Base-by-base conservation (phyloP, 2,888 invertebrate species). In the Synanthedon vespiformis region DNA sequence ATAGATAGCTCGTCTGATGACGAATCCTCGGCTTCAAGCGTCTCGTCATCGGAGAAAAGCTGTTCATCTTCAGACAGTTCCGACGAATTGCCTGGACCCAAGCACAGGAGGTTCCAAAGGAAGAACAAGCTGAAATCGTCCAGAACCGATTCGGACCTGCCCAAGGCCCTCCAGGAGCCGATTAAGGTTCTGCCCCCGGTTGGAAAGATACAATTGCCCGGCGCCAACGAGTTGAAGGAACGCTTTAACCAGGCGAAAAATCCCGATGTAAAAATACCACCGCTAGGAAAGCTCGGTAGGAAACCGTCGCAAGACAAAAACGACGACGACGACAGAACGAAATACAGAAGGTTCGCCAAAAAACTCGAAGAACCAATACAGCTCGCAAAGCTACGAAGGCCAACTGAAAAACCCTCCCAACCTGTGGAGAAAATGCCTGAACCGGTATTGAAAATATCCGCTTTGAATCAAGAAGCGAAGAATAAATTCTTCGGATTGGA, bases 1-100 rank as follows among this genome's bases (percentile, higher is more conserved):
- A 88, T 88, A 58, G 88, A 88, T 67, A 88, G 88, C 57, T 88
- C 88, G 27, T 88, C 88, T 2, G 88, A 88, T 52, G 88, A 88
- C 52, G 88, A 88, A 56, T 81, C 87, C 5, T 79, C 86, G 1
- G 77, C 78, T 1, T 81, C 84, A 50, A 81, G 74, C 57, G 82
- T 83, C 3, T 85, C 87, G 3, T 88, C 88, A 3, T 86, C 87
- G 53, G 87, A 87, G 56, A 85, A 87, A 50, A 87, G 87, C 63
- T 86, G 85, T 52, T 79, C 86, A 14, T 86, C 87, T 51, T 85
- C 87, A 49, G 85, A 85, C 57, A 83, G 80, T 54, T 86, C 85
- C 3, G 87, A 85, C 10, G 85, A 83, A 11, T 63, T 71, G 1
- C 83, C 62, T 4, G 84, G 73, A 53, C 47, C 78, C 76, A 0